Percentiles rank a stretch among this genome's conserved stretches.
Evolutionary conservation across 2,888 invertebrate species (phyloP).

Genomic region (Acronicta aceris): DNA sequence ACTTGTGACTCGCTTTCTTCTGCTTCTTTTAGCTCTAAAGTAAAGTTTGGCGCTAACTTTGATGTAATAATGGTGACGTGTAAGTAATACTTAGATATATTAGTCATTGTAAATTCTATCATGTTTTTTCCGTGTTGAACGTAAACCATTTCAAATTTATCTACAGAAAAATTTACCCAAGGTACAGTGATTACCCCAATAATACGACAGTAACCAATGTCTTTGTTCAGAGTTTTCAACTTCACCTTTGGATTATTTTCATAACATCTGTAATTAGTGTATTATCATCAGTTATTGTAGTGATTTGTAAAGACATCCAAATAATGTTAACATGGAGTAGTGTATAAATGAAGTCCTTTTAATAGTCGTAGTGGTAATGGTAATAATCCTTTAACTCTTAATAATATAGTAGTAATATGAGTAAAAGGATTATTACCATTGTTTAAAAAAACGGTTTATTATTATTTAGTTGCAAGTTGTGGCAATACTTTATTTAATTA

Average conservation of each 20-base stretch:
- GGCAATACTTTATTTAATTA: too few relatives aligned
- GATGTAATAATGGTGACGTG: constrained; percentile 72
- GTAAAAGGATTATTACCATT: too few relatives aligned
- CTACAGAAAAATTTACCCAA: constrained; percentile 78
- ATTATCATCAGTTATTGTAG: background rate
- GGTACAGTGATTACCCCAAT: constrained; percentile 81
- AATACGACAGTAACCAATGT: constrained; percentile 79
- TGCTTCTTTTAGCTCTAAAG: constrained; percentile 64
- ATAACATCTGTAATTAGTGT: constrained; percentile 69
- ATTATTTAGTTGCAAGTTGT: too few relatives aligned
- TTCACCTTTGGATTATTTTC: constrained; percentile 79
- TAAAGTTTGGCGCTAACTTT: constrained; percentile 77
- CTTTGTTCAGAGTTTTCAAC: constrained; percentile 74
- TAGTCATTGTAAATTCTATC: constrained; percentile 78
- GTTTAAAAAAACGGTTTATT: too few relatives aligned
- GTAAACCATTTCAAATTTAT: constrained; percentile 79
- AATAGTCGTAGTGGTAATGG: too few relatives aligned
- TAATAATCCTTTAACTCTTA: too few relatives aligned
- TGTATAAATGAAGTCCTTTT: background rate
- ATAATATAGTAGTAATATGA: too few relatives aligned
- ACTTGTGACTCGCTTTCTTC: constrained; percentile 64
- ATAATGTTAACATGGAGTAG: background rate
- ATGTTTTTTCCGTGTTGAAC: constrained; percentile 60
- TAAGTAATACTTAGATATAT: constrained; percentile 79
- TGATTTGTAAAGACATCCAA: background rate